Percentiles rank a stretch among this genome's conserved stretches.
Conservation (phyloP, 2,888 invertebrate species). For the Branchellion lobata region DNA sequence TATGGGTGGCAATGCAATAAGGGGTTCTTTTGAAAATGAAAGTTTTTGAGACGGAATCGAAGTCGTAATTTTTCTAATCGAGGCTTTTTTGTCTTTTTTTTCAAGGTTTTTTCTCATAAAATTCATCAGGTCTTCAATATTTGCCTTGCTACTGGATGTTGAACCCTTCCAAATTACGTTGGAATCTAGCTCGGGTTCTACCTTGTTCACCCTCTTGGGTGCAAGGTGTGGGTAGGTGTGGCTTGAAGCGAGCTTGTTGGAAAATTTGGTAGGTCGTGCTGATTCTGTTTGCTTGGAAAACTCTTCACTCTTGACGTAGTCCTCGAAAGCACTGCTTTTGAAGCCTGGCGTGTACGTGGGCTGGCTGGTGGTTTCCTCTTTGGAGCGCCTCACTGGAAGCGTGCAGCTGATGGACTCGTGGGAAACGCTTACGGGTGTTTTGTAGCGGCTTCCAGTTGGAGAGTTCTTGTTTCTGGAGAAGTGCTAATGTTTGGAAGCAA, state of each 20-base stretch:
- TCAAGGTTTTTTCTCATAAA: not conserved
- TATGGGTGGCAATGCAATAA: not conserved
- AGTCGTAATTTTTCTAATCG: not conserved
- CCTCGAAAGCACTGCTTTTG: slow-evolving; percentile 10
- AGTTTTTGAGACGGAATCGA: not conserved
- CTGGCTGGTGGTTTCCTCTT: not conserved
- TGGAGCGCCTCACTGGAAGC: not conserved
- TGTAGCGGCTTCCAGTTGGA: no score
- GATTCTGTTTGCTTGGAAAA: not conserved
- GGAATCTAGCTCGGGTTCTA: not conserved
- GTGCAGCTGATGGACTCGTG: no score
- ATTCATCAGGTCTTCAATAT: not conserved
- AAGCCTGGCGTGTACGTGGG: slow-evolving; percentile 25
- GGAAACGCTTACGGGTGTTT: no score
- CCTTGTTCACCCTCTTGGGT: not conserved
- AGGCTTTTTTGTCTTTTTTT: not conserved
- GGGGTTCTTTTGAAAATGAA: not conserved
- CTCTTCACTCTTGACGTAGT: not conserved
- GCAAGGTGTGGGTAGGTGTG: not conserved
- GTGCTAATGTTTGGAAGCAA: no score
- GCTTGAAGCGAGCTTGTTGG: slow-evolving; percentile 2
- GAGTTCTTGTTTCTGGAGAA: no score
- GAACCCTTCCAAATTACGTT: not conserved
- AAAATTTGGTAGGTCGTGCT: not conserved
- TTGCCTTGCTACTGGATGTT: not conserved